Percentiles rank a stretch among this genome's conserved stretches.
phyloP scores from a whole-genome alignment of 2,113 vertebrate species.

The Pygoscelis adeliae region DNA sequence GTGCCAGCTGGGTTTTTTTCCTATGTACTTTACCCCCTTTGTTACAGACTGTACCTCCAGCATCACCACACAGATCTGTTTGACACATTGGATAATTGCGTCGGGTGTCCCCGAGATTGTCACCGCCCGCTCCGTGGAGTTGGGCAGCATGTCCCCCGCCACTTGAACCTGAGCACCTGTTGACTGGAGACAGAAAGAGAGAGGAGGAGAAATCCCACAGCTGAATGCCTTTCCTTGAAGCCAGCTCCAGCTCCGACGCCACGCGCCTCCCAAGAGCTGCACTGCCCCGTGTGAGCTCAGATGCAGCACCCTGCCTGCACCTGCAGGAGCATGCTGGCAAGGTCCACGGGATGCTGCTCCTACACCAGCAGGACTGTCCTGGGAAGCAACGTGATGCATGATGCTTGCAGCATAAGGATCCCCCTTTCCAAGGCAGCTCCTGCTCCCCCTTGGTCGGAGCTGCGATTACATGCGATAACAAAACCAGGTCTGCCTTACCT shows the following conservation, averaged over 20 bases:
- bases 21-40: constrained; percentile 66
- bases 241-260: accelerated
- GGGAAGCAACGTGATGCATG: accelerated
- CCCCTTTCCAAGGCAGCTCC: neutral
- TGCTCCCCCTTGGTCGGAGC: neutral
- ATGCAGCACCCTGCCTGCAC: neutral
- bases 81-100: constrained; percentile 98
- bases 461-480: accelerated
- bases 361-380: neutral
- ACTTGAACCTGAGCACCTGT: constrained; percentile 98
- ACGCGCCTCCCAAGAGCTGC: neutral
- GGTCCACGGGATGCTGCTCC: neutral
- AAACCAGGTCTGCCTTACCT: constrained; percentile 75
- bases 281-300: accelerated
- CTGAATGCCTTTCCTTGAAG: neutral
- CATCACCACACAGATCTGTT: constrained; percentile 99
- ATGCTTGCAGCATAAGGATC: neutral
- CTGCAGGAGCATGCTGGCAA: accelerated
- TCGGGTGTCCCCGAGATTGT: constrained; percentile 98
- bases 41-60: constrained; percentile 89
- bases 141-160: constrained; percentile 97
- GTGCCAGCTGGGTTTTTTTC: neutral
- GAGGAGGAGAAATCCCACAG: neutral
- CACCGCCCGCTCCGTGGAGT: constrained; percentile 96
- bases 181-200: constrained; percentile 79